These are phyloP conservation scores for Peromyscus californicus DNA, from an alignment of 2,113 vertebrate species.

Conservation along the genomic window DNA sequence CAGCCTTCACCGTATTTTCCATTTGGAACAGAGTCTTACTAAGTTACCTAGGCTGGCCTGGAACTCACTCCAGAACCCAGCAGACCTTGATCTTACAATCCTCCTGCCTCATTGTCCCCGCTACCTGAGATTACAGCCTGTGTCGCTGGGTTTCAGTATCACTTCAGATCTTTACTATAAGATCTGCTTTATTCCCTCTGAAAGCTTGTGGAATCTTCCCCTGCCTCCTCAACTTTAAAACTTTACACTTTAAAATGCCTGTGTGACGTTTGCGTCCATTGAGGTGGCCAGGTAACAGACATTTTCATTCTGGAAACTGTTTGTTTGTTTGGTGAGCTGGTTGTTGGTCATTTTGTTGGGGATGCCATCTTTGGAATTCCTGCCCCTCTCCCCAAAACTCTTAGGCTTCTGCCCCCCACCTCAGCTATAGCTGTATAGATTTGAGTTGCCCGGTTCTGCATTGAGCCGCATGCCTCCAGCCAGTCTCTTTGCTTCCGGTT, in stretches of 20 bases:
- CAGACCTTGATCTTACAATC: not conserved
- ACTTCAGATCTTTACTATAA: not conserved
- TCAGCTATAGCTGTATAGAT: not conserved
- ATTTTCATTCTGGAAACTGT: conserved; percentile 62
- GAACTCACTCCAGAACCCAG: not conserved
- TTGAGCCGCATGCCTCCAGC: not conserved
- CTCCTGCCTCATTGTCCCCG: not conserved
- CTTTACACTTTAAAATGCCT: not conserved
- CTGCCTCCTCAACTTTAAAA: conserved; percentile 1
- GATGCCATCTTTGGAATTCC: not conserved
- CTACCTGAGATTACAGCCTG: not conserved
- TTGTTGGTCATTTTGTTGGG: conserved; percentile 35
- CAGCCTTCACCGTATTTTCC: not conserved
- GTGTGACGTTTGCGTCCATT: not conserved
- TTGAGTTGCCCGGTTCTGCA: not conserved
- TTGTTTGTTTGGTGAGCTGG: conserved; percentile 20
- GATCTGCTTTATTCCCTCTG: not conserved
- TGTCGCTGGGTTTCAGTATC: not conserved
- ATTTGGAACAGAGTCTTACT: not conserved
- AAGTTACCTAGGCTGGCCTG: not conserved
- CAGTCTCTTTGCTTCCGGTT: not conserved
- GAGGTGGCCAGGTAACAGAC: not conserved
- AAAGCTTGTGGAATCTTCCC: not conserved
- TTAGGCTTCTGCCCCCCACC: not conserved
- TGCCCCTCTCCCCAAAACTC: not conserved